phyloP scores from a whole-genome alignment of 2,797 vertebrate genomes.

The Hoplostethus mediterraneus region DNA sequence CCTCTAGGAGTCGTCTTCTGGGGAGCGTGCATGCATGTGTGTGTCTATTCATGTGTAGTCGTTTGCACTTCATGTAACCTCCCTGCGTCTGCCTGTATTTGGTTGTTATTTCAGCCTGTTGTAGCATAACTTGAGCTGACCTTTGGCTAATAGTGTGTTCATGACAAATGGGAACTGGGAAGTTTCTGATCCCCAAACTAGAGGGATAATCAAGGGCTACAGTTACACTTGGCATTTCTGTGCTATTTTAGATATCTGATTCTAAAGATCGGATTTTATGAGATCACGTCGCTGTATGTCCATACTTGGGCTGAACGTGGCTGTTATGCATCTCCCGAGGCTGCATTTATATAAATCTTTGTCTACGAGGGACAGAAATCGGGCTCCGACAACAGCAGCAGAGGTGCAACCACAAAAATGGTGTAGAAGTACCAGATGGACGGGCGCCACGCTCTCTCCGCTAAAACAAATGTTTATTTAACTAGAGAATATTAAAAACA shows the following conservation, averaged over 20 bases:
- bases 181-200: constrained; percentile 36
- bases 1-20: constrained; percentile 8
- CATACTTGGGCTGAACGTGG: no score
- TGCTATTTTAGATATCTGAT: constrained; percentile 25
- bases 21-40: not conserved
- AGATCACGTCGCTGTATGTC: constrained; percentile 16
- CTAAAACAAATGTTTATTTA: not conserved
- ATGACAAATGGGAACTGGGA: constrained; percentile 52
- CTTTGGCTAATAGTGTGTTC: constrained; percentile 28
- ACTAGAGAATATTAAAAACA: not conserved
- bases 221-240: constrained; percentile 34
- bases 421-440: not conserved
- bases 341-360: constrained; percentile 33
- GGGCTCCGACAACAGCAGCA: not conserved
- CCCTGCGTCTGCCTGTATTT: constrained; percentile 12
- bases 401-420: constrained; percentile 16
- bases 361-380: constrained; percentile 14
- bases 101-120: constrained; percentile 43
- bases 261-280: constrained; percentile 34
- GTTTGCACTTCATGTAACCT: constrained; percentile 35
- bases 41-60: constrained; percentile 20
- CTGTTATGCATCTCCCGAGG: constrained; percentile 12
- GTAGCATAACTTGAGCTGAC: constrained; percentile 27
- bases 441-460: no score
- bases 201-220: constrained; percentile 42